Conservation (phyloP, 2,113 vertebrate species). For the Leuciscus idus region DNA sequence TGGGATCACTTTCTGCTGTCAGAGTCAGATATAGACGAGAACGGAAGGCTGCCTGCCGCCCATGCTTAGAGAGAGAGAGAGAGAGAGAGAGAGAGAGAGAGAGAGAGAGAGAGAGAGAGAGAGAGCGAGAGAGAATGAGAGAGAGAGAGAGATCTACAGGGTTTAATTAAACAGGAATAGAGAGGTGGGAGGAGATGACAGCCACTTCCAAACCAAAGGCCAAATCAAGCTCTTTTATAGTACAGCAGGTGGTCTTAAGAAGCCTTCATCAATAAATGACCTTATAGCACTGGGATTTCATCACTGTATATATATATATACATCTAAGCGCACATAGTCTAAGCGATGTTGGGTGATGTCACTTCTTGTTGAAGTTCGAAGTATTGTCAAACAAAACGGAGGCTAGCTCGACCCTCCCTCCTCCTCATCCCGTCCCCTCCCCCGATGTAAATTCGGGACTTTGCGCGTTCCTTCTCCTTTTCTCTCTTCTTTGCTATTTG, state of each 20-base stretch:
- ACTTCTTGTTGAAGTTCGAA: too few relatives aligned
- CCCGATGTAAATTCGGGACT: too few relatives aligned
- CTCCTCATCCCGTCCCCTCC: too few relatives aligned
- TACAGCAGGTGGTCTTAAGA: slow-evolving; percentile 52
- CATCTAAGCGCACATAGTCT: too few relatives aligned
- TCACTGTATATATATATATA: neutral
- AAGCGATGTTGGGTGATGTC: too few relatives aligned
- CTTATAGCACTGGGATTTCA: neutral
- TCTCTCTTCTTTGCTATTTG: too few relatives aligned
- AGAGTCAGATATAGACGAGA: slow-evolving; percentile 66
- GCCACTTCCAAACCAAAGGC: slow-evolving; percentile 61
- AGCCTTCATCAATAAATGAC: slow-evolving; percentile 41
- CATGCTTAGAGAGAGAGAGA: slow-evolving; percentile 61
- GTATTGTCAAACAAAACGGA: too few relatives aligned
- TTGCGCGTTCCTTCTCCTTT: too few relatives aligned
- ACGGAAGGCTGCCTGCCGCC: slow-evolving; percentile 67
- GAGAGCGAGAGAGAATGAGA: neutral
- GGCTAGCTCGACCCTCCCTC: too few relatives aligned
- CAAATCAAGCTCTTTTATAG: slow-evolving; percentile 53
- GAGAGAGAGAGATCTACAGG: slow-evolving; percentile 49
- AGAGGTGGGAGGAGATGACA: slow-evolving; percentile 63
- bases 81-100: slow-evolving; percentile 8
- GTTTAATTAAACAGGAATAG: slow-evolving; percentile 74
- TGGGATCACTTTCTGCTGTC: slow-evolving; percentile 51
- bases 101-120: slow-evolving; percentile 24